These are phyloP conservation scores for Drosophila nr. fundita DNA, from an alignment of 2,888 invertebrate species.

Conservation along the genomic window DNA sequence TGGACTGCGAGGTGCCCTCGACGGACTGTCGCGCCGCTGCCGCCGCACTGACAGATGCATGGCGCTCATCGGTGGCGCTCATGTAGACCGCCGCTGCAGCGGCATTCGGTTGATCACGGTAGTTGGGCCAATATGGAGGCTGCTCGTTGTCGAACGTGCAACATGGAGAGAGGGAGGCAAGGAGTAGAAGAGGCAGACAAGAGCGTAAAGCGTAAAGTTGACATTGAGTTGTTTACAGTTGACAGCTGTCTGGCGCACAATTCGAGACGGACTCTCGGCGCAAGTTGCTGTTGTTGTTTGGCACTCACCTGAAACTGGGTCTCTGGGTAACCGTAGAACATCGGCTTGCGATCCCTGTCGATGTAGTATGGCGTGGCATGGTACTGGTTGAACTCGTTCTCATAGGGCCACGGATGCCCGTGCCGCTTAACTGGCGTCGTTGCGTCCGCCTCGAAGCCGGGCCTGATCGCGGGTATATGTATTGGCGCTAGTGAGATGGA, in stretches of 20 bases:
- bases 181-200: constrained; percentile 10
- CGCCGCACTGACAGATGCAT: constrained; percentile 82
- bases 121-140: constrained; percentile 84
- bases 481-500: constrained; percentile 88
- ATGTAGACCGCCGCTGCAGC: constrained; percentile 83
- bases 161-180: constrained; percentile 9
- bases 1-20: constrained; percentile 85
- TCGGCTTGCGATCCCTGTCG: constrained; percentile 85
- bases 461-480: constrained; percentile 95
- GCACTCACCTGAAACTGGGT: constrained; percentile 85
- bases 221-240: constrained; percentile 62
- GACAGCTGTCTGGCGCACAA: constrained; percentile 32
- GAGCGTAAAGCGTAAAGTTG: constrained; percentile 29
- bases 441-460: constrained; percentile 86
- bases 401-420: constrained; percentile 85
- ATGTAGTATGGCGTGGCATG: constrained; percentile 84
- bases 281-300: constrained; percentile 12
- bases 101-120: constrained; percentile 84
- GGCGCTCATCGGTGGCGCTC: constrained; percentile 84
- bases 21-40: constrained; percentile 84
- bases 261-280: constrained; percentile 12
- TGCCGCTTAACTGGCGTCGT: constrained; percentile 85
- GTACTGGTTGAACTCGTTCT: constrained; percentile 85
- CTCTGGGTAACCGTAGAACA: constrained; percentile 85
- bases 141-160: constrained; percentile 27